Evolutionary conservation across 2,797 vertebrate genomes (phyloP), one percentile per base, ranked within the genome.

Genomic region (Sebastes oblongus): DNA sequence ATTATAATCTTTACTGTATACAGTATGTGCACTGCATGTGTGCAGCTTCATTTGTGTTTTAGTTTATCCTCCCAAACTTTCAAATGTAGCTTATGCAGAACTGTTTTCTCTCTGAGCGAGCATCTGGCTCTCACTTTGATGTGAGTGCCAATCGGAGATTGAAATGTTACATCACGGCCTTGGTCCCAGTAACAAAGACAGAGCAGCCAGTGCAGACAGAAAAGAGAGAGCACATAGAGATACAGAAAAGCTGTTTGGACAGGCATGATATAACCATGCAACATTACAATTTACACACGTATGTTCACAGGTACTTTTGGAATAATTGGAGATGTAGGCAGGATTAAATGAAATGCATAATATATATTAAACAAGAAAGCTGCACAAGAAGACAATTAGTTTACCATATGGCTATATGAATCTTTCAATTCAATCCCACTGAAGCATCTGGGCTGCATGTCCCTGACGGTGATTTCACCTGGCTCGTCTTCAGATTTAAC

Each of bases 81-180:
- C 18, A 22, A 46, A 30, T 10, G 42, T 1, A 36, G 52, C 42
- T 55, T 18, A 65, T 39, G 1, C 36, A 20, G 24, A 7, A 6
- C 18, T 10, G 36, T 30, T 42, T 42, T 65, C 14, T 61, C 30
- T 12, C 3, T 22, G n/a, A 69, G 36, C 11, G 11, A 68, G 56
- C 34, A 50, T 25, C 59, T 22, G 54, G 16, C 74, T 70, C 58
- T 66, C 39, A 11, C 32, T 82, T 42, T 75, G 67, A 72, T 59
- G 66, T 2, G n/a, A 59, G 42, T 65, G 72, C 59, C 72, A 76
- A 65, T 25, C 61, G 29, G 22, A 78, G 66, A 68, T 22, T 75
- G 39, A 61, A 66, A 65, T 25, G 52, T 75, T 78, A 68, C 60
- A 69, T 58, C 56, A 27, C 7, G 6, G 18, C 39, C 42, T 68